phyloP scores from a whole-genome alignment of 1,140 invertebrate species.

The Ectropis grisescens region DNA sequence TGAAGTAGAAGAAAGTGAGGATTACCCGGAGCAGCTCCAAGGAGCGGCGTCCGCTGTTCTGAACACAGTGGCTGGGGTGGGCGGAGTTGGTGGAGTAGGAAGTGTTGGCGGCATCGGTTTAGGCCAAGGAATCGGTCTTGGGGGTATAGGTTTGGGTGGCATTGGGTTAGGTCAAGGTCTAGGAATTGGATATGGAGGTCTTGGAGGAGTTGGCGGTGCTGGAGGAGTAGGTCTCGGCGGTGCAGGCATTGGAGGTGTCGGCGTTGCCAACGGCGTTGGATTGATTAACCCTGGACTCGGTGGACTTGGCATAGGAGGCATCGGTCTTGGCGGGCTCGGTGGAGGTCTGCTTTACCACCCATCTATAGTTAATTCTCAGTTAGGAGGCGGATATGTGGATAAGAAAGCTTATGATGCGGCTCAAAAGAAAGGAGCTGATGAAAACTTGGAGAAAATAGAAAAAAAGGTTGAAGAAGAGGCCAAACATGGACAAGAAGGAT shows the following conservation, averaged over 20 bases:
- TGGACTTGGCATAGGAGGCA: slow-evolving; percentile 39
- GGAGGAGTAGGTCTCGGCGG: slow-evolving; percentile 20
- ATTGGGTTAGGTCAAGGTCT: slow-evolving; percentile 21
- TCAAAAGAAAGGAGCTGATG: slow-evolving; percentile 68
- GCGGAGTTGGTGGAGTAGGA: slow-evolving; percentile 27
- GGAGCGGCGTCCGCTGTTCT: slow-evolving; percentile 54
- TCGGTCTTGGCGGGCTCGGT: slow-evolving; percentile 41
- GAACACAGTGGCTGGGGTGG: slow-evolving; percentile 46
- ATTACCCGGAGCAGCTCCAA: slow-evolving; percentile 52
- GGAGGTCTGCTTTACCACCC: slow-evolving; percentile 39
- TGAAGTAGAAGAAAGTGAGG: slow-evolving; percentile 62
- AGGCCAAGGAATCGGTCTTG: slow-evolving; percentile 21
- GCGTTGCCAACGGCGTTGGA: slow-evolving; percentile 35
- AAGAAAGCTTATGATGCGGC: slow-evolving; percentile 70
- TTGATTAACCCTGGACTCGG: slow-evolving; percentile 38
- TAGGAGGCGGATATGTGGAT: slow-evolving; percentile 65
- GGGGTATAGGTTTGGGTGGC: slow-evolving; percentile 22
- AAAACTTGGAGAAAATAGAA: slow-evolving; percentile 65
- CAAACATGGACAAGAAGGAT: slow-evolving; percentile 69
- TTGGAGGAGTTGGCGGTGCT: slow-evolving; percentile 3
- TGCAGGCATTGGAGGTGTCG: slow-evolving; percentile 23
- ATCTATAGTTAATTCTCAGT: slow-evolving; percentile 36
- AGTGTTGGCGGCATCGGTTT: slow-evolving; percentile 26
- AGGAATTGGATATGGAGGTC: slow-evolving; percentile 14
- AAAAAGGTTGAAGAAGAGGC: slow-evolving; percentile 68